Evolutionary conservation across 1,140 invertebrate genomes (phyloP), one percentile per base, ranked within the genome.

Genomic region (Drosophila insularis): DNA sequence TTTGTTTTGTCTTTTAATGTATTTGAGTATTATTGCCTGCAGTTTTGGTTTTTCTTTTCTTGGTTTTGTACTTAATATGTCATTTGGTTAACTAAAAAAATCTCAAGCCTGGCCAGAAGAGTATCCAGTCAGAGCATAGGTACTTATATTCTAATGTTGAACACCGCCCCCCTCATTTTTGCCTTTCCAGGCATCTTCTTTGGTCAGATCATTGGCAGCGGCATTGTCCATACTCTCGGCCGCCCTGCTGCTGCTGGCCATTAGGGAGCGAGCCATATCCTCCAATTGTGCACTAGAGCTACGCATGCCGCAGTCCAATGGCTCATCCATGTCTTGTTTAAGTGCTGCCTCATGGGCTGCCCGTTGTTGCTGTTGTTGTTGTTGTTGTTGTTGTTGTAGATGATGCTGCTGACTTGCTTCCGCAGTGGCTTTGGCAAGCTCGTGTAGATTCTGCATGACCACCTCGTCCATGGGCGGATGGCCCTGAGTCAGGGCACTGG

Each of bases 21-120:
- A 85, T 89, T 89, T 89, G 84, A 89, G 84, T 89, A 89, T 87
- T 87, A 80, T 84, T 84, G 76, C 75, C 72, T 76, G 81, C 72
- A 72, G 82, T 87, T 75, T 63, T 63, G 31, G 19, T 61, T 14
- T 61, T 23, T 80, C 71, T 87, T 27, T 27, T 27, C 27, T 27
- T 27, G 4, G 27, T 27, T 27, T 87, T 87, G 84, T 87, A 87
- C 82, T 87, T 87, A 80, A 77, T 69, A 17, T 70, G 67, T 70
- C 74, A 7, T 63, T 62, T 54, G 58, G 60, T 65, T 71, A 50
- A 21, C 43, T 50, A 50, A 21, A 11, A 27, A 46, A 50, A 50
- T 50, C 43, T 50, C 43, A 50, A 50, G 43, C 43, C 11, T 50
- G 43, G 43, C 43, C 17, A 50, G 43, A 27, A 46, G 43, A 14